A percentile compares a stretch with the other conserved stretches of the same genome.
Conservation (phyloP, 1,140 invertebrate genomes). For the Ceratina japonica region DNA sequence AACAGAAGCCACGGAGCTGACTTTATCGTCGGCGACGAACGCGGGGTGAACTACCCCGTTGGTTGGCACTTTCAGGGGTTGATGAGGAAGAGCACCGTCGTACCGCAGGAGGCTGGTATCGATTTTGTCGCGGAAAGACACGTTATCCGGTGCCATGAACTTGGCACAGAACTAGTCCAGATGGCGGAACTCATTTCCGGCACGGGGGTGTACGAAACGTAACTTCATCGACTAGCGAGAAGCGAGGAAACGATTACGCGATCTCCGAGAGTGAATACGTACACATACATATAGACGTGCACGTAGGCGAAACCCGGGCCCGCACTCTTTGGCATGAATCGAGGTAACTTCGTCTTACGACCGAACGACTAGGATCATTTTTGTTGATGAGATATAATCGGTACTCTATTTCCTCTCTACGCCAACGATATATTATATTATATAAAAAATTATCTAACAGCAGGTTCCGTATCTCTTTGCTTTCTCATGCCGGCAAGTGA, state of each 20-base stretch:
- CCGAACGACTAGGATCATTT: constrained; percentile 12
- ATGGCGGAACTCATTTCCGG: constrained; percentile 39
- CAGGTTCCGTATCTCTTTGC: neutral
- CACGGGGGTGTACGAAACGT: neutral
- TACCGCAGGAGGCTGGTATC: constrained; percentile 40
- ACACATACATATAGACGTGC: neutral
- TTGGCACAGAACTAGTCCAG: constrained; percentile 28
- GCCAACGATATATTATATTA: neutral
- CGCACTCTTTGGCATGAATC: constrained; percentile 36
- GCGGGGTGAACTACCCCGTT: constrained; percentile 27
- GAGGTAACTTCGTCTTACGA: constrained; percentile 31
- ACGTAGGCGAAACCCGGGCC: neutral
- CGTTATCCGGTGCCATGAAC: constrained; percentile 15
- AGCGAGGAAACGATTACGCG: too few relatives aligned
- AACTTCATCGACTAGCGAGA: neutral
- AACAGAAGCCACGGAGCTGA: neutral
- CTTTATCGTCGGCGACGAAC: constrained; percentile 8
- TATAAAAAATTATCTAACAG: neutral
- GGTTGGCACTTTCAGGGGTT: constrained; percentile 1
- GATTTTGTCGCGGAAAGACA: constrained; percentile 21
- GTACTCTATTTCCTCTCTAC: neutral
- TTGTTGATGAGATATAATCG: neutral
- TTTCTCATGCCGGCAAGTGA: constrained; percentile 17
- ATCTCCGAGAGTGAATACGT: neutral
- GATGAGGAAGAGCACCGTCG: constrained; percentile 43